Base-by-base conservation (phyloP, 1,140 invertebrate species). In the Drosophila ercepeae region DNA sequence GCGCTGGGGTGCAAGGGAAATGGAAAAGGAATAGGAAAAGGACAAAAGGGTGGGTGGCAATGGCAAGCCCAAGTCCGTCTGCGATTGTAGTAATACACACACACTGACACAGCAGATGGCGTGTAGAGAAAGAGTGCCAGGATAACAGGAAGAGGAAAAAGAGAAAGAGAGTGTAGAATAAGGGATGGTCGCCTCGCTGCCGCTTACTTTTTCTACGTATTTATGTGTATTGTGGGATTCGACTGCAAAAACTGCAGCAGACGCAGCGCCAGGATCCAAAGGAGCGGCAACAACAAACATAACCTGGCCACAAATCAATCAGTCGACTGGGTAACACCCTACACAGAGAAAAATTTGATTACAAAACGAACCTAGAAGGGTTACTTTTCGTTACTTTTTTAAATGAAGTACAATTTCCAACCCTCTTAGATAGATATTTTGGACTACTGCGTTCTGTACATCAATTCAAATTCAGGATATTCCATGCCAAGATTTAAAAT, bases 81-180 rank as follows among this genome's bases (percentile, higher is more conserved):
- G 81, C 68, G 81, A 65, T 75, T 58, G 73, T 84, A 64, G 60
- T 64, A 88, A 50, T 50, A 39, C 42, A 65, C 59, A 52, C 45
- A 44, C 49, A 70, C 52, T 44, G 41, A 46, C 9, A 57, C 34
- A 79, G 72, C 79, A 79, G 77, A 81, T 86, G 81, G 59, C 65
- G 82, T 64, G 70, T 89, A 88, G 73, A 89, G 82, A 81, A 86
- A 86, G 82, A 88, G 78, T 70, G 54, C 49, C 78, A 70, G n/a
- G n/a, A n/a, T n/a, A n/a, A 64, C 77, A 57, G 58, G 46, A 44
- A 50, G 32, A 58, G 55, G 67, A 32, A 46, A 23, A 32, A 60
- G 51, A 53, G 45, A 60, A 44, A 75, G 54, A 54, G 59, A 57
- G 71, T 71, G 78, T 44, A 59, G 64, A 70, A 86, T 84, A 84